Base-by-base conservation (phyloP, 2,888 invertebrate species). In the Rotaria socialis region DNA sequence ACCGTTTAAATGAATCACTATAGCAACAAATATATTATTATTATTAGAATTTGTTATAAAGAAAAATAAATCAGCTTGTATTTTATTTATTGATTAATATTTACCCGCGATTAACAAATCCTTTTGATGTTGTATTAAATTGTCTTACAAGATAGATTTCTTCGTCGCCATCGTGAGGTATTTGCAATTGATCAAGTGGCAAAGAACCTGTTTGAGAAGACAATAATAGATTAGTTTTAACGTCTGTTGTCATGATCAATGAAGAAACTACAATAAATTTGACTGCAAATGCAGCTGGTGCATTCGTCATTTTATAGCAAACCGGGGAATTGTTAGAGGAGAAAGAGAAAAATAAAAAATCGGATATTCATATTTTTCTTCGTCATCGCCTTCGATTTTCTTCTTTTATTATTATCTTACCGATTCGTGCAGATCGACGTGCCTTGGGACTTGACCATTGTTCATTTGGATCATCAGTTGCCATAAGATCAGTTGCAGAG, bases 1-100 rank as follows among this genome's bases (percentile, higher is more conserved):
- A 86, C 24, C 86, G 85, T 55, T 86, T 86, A 55, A 86, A 86
- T 55, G 86, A 86, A 85, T 86, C 86, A 47, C 80, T 80, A 47
- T 35, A 35, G 2, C 35, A 35, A 2, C 35, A 35, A 35, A 35
- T 35, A 35, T 35, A 35, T 2, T 35, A 35, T 35, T 35, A 35
- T 35, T 24, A 56, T 35, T 35, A 24, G 8, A 67, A 67, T 24
- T 16, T 24, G 5, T 35, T 6, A 67, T 67, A 16, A 19, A n/a
- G 41, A 41, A 41, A 22, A 41, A 74, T n/a, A 67, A 67, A 27
- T 27, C 6, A 1, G 27, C 27, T 10, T 67, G 16, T 35, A 24
- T 5, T 19, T 41, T 75, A 75, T 7, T 7, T 7, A 47, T 11
- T 16, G 16, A 16, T 52, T 52, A 16, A 52, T 43, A 1, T 10